These are phyloP conservation scores for Chlorops oryzae DNA, from an alignment of 1,140 invertebrate genomes.

Conservation along the genomic window DNA sequence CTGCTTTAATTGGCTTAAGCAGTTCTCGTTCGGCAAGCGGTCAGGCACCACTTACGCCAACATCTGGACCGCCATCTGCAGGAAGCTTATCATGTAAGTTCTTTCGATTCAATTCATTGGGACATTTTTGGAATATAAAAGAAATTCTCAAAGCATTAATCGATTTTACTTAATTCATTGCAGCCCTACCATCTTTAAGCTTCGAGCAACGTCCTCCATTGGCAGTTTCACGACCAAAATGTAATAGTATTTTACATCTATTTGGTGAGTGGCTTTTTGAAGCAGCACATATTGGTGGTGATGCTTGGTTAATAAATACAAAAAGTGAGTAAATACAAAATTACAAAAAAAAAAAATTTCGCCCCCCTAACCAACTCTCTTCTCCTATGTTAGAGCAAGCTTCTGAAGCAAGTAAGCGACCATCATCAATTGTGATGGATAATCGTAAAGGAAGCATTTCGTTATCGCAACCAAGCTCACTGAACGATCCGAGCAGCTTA, in stretches of 20 bases:
- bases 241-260: slow-evolving; percentile 89
- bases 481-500: slow-evolving; percentile 37
- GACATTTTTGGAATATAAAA: slow-evolving; percentile 4
- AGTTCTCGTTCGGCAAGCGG: slow-evolving; percentile 59
- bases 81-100: slow-evolving; percentile 60
- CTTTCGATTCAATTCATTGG: slow-evolving; percentile 11
- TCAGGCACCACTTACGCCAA: slow-evolving; percentile 61
- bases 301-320: slow-evolving; percentile 55
- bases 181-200: slow-evolving; percentile 50
- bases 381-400: slow-evolving; percentile 43
- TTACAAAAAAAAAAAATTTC: no score
- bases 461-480: slow-evolving; percentile 43
- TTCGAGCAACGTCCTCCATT: slow-evolving; percentile 57
- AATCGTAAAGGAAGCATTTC: slow-evolving; percentile 46
- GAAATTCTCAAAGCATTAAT: neutral
- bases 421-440: slow-evolving; percentile 47
- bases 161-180: slow-evolving; percentile 4
- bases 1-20: slow-evolving; percentile 69
- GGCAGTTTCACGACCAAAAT: slow-evolving; percentile 75
- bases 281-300: slow-evolving; percentile 80
- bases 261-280: slow-evolving; percentile 97
- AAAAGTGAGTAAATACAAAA: slow-evolving; percentile 51
- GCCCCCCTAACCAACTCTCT: neutral
- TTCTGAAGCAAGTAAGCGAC: slow-evolving; percentile 43
- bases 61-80: slow-evolving; percentile 62